phyloP scores from a whole-genome alignment of 2,797 vertebrate genomes.

The Varecia variegata region DNA sequence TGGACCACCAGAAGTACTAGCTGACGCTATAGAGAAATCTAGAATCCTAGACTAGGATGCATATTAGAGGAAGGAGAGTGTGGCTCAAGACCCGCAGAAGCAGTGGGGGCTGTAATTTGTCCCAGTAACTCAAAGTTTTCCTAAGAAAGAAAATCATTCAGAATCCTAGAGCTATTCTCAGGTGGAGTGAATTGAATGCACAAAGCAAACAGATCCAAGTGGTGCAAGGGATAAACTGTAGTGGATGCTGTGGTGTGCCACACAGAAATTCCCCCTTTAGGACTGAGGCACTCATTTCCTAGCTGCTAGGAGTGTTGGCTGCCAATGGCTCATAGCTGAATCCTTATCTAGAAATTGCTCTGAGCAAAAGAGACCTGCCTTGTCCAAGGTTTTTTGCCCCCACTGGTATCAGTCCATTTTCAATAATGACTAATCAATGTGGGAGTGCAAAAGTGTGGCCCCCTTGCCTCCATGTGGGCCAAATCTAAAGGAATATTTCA shows the following conservation, averaged over 20 bases:
- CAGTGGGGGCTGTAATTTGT: neutral
- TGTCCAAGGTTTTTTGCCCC: neutral
- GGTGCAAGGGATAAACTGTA: neutral
- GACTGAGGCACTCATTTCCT: neutral
- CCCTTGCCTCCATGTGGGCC: neutral
- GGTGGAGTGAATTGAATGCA: neutral
- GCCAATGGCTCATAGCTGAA: neutral
- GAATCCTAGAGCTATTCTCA: neutral
- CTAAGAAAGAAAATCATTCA: neutral
- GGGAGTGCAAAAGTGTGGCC: neutral
- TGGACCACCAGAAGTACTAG: neutral
- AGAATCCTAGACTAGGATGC: neutral
- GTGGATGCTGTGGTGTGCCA: neutral
- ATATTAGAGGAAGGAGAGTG: neutral
- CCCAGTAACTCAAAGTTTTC: neutral
- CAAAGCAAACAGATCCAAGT: neutral
- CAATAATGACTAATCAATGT: neutral
- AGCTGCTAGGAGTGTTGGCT: neutral
- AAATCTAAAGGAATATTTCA: constrained; percentile 1
- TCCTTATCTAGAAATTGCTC: neutral
- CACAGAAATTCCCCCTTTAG: neutral
- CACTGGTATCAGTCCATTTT: neutral
- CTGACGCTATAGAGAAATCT: neutral
- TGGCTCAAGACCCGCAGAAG: neutral
- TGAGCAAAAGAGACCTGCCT: neutral